phyloP scores from a whole-genome alignment of 2,797 vertebrate species.

The Trachops cirrhosus region DNA sequence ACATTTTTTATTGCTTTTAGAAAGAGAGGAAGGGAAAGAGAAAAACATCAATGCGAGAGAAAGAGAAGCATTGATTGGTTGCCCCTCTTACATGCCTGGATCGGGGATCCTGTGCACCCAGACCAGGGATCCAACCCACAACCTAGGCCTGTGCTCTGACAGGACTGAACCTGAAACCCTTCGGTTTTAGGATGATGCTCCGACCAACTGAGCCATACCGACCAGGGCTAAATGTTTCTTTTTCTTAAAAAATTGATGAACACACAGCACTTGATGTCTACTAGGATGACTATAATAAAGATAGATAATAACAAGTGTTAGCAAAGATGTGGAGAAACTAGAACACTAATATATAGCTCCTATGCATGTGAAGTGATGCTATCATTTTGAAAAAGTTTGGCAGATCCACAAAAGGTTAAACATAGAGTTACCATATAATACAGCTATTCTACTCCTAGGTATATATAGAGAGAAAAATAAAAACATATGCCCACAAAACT shows the following conservation, averaged over 20 bases:
- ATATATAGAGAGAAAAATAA: background rate
- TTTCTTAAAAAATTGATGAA: background rate
- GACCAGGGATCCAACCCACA: background rate
- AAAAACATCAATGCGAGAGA: background rate
- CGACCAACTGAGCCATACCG: background rate
- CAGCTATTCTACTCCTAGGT: background rate
- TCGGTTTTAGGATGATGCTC: background rate
- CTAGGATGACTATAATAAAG: background rate
- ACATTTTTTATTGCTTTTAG: background rate
- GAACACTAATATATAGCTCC: background rate
- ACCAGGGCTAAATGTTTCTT: background rate
- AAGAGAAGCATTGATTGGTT: background rate
- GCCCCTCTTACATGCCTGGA: background rate
- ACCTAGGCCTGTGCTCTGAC: too few relatives aligned
- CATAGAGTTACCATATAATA: background rate
- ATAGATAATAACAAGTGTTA: background rate
- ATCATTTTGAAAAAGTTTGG: background rate
- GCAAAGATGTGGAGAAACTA: background rate
- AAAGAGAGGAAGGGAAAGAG: background rate
- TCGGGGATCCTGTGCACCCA: background rate
- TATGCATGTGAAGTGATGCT: background rate
- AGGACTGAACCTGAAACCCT: background rate
- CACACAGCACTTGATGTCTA: background rate
- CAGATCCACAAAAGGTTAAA: background rate
- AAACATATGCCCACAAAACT: background rate